A percentile compares a stretch with the other conserved stretches of the same genome.
Evolutionary conservation across 1,140 invertebrate species (phyloP).

Genomic region (Drosophila kepulauana): DNA sequence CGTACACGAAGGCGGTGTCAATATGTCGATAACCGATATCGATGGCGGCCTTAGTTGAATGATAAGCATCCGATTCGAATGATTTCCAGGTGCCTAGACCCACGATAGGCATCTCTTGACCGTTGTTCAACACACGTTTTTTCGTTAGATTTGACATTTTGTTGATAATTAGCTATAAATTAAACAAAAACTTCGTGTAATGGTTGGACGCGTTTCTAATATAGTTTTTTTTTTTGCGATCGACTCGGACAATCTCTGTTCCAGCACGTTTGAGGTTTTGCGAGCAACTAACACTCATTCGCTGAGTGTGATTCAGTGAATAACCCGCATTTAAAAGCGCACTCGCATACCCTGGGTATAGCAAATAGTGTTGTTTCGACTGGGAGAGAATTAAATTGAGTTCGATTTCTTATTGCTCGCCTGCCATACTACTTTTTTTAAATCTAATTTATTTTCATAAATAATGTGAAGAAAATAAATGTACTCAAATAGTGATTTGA

Average conservation of each 20-base stretch:
- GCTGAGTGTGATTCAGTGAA: conserved; percentile 48
- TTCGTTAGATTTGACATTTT: conserved; percentile 83
- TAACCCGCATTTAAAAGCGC: conserved; percentile 1
- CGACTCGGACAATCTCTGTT: conserved; percentile 41
- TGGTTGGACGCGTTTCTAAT: conserved; percentile 33
- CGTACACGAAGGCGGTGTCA: conserved; percentile 92
- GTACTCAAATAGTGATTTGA: neutral
- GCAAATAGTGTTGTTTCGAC: neutral
- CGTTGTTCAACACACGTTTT: conserved; percentile 87
- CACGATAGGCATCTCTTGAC: conserved; percentile 88
- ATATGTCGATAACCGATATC: conserved; percentile 91
- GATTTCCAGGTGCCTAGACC: conserved; percentile 92
- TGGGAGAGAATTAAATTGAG: neutral
- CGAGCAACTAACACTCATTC: conserved; percentile 54
- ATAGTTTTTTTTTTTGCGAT: conserved; percentile 30
- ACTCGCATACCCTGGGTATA: conserved; percentile 19
- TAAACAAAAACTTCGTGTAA: neutral
- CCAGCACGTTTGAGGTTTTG: conserved; percentile 56
- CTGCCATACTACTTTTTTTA: neutral
- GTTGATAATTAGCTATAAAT: conserved; percentile 39
- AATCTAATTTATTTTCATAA: neutral
- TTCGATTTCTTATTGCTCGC: neutral
- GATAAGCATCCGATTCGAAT: conserved; percentile 86
- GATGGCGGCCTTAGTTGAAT: conserved; percentile 88
- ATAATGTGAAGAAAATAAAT: neutral